Evolutionary conservation across 2,797 vertebrate genomes (phyloP).

Genomic region (Phrynocephalus vlangalii): DNA sequence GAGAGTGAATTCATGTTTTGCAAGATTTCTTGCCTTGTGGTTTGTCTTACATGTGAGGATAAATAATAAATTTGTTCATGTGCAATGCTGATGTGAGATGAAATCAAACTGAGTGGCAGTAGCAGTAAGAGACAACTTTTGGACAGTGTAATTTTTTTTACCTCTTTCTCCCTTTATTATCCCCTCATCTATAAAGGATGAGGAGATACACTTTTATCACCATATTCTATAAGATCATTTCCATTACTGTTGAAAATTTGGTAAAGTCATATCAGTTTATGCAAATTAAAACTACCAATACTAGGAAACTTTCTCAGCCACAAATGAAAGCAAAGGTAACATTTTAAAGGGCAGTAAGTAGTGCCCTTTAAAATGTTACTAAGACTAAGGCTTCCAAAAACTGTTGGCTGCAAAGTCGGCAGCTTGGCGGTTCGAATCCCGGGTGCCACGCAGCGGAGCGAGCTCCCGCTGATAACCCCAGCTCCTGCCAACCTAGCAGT

Average conservation of each 20-base stretch:
- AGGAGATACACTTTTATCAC: constrained; percentile 37
- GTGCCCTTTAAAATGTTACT: no score
- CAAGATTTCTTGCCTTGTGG: neutral
- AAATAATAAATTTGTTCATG: neutral
- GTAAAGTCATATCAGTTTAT: constrained; percentile 75
- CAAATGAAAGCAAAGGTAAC: constrained; percentile 75
- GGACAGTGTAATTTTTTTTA: constrained; percentile 25
- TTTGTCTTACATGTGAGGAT: neutral
- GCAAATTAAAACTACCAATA: constrained; percentile 67
- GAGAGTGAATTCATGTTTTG: neutral
- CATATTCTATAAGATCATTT: neutral
- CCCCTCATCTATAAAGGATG: constrained; percentile 19
- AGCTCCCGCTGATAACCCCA: no score
- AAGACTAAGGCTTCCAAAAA: no score
- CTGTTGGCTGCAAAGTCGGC: no score
- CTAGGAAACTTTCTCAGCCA: constrained; percentile 64
- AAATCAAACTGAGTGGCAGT: neutral
- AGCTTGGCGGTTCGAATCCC: no score
- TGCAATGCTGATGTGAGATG: neutral
- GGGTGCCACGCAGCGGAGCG: no score
- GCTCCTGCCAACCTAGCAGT: no score
- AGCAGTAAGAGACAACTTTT: neutral
- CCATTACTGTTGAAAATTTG: constrained; percentile 69
- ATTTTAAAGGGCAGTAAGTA: constrained; percentile 76
- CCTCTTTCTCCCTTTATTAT: constrained; percentile 49